Evolutionary conservation across 2,113 vertebrate genomes (phyloP).

Genomic region (Conger conger): DNA sequence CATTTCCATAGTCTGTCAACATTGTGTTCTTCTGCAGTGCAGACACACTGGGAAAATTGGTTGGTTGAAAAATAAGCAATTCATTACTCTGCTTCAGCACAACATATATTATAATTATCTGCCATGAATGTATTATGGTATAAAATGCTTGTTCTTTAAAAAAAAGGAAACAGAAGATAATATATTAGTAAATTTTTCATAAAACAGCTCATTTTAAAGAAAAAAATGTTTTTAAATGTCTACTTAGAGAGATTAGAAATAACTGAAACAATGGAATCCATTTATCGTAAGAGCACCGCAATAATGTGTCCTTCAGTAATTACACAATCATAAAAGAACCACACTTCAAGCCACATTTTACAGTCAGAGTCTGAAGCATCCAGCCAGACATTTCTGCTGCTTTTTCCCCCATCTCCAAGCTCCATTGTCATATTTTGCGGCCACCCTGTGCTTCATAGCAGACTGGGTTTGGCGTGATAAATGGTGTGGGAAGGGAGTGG

Average conservation of each 20-base stretch:
- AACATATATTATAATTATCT: not conserved
- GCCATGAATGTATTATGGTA: not conserved
- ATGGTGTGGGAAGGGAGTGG: conserved; percentile 6
- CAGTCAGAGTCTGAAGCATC: conserved; percentile 27
- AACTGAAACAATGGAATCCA: conserved; percentile 26
- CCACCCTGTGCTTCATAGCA: conserved; percentile 31
- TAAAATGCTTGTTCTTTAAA: not conserved
- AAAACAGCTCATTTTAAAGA: not conserved
- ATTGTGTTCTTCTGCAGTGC: not conserved
- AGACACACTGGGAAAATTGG: not conserved
- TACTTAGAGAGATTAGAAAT: not conserved
- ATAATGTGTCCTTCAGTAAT: conserved; percentile 37
- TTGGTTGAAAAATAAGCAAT: not conserved
- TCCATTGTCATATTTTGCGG: conserved; percentile 21
- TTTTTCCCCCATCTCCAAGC: conserved; percentile 26
- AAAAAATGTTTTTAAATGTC: not conserved
- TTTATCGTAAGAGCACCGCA: not conserved
- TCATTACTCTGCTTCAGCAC: not conserved
- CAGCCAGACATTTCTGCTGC: conserved; percentile 15
- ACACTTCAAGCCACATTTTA: not conserved
- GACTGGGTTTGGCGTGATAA: conserved; percentile 21
- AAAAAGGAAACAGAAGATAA: not conserved
- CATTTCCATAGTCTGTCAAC: not conserved
- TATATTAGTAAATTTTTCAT: not conserved
- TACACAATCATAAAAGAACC: not conserved